Evolutionary conservation across 2,113 vertebrate genomes (phyloP).

Genomic region (Bagarius yarrelli): DNA sequence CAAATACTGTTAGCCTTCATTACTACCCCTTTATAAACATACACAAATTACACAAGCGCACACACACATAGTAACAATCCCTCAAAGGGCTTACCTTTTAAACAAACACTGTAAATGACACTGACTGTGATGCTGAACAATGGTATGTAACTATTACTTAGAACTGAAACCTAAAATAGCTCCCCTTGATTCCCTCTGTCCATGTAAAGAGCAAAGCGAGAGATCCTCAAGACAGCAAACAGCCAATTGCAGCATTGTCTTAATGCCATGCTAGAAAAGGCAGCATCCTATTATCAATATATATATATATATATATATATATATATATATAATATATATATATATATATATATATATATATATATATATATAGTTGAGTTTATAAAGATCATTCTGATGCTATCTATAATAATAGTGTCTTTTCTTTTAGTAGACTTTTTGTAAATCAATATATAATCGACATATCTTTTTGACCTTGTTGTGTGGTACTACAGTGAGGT

Average conservation of each 20-base stretch:
- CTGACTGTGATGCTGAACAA: not conserved
- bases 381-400: not conserved
- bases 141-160: slow-evolving; percentile 26
- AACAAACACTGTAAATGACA: slow-evolving; percentile 17
- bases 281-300: not conserved
- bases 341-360: too few relatives aligned
- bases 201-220: not conserved
- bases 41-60: not conserved
- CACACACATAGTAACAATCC: slow-evolving; percentile 1
- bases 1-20: slow-evolving; percentile 22
- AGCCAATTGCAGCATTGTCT: not conserved
- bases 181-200: not conserved
- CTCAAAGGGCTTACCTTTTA: slow-evolving; percentile 34
- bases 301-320: too few relatives aligned
- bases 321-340: too few relatives aligned
- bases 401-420: not conserved
- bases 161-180: slow-evolving; percentile 8
- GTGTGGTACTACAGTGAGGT: not conserved
- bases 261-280: not conserved
- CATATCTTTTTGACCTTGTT: not conserved
- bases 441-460: not conserved
- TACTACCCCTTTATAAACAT: not conserved
- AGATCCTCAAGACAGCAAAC: not conserved
- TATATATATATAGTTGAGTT: too few relatives aligned
- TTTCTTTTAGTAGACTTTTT: not conserved